Conservation (phyloP, 2,797 vertebrate species). For the Enteromius unitaeniatus region DNA sequence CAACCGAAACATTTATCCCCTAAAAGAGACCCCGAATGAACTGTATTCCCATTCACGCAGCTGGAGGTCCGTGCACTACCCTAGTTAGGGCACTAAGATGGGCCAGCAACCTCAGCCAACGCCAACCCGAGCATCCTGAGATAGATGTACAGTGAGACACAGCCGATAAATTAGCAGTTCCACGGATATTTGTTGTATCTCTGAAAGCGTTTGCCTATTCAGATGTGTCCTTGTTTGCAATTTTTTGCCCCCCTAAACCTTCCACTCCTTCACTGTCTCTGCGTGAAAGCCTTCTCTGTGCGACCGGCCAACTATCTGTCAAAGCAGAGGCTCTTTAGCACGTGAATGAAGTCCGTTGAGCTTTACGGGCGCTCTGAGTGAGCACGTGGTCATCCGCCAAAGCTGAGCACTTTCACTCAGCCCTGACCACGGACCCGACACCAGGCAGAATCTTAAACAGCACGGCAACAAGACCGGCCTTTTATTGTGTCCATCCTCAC, state of each 20-base stretch:
- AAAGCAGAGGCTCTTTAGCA: constrained; percentile 83
- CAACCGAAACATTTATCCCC: constrained; percentile 45
- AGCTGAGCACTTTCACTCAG: constrained; percentile 36
- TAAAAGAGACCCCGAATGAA: constrained; percentile 43
- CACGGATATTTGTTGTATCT: constrained; percentile 27
- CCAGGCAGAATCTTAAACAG: constrained; percentile 81
- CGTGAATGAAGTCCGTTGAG: constrained; percentile 85
- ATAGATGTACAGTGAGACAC: background rate
- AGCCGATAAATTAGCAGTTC: background rate
- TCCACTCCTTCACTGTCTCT: constrained; percentile 78
- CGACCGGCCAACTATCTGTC: constrained; percentile 84
- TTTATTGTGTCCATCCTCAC: constrained; percentile 34
- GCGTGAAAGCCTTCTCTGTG: constrained; percentile 83
- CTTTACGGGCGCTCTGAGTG: constrained; percentile 80
- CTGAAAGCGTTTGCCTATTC: constrained; percentile 39
- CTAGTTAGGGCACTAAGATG: background rate
- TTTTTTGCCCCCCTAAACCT: constrained; percentile 67
- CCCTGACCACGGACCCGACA: constrained; percentile 32
- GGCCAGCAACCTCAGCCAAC: background rate
- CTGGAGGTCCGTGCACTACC: background rate
- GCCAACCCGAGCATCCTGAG: background rate
- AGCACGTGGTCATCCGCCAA: constrained; percentile 71
- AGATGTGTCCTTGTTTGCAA: constrained; percentile 55
- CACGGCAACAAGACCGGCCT: constrained; percentile 67
- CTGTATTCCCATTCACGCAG: constrained; percentile 23